A percentile compares a stretch with the other conserved stretches of the same genome.
phyloP scores from a whole-genome alignment of 2,888 invertebrate species.

The Drosophila incognita region DNA sequence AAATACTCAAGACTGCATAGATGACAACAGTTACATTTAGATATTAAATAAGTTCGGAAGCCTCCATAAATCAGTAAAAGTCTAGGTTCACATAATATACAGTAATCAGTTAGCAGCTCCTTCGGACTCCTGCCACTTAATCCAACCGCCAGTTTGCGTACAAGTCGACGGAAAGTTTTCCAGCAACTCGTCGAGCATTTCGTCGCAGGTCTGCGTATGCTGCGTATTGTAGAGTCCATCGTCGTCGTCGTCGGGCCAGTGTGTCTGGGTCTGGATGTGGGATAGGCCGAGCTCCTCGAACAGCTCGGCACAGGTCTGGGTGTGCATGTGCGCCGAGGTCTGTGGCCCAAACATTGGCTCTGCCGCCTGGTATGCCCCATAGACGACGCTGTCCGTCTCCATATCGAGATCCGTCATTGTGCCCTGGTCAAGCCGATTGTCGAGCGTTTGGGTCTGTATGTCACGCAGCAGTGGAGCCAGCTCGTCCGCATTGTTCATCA shows the following conservation, averaged over 20 bases:
- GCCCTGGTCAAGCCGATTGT: conserved; percentile 54
- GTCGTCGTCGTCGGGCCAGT: conserved; percentile 83
- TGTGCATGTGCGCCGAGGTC: conserved; percentile 77
- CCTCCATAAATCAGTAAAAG: conserved; percentile 12
- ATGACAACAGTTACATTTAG: conserved; percentile 14
- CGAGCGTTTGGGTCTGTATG: conserved; percentile 65
- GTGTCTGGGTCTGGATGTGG: conserved; percentile 89
- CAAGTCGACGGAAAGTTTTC: conserved; percentile 83
- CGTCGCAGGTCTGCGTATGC: conserved; percentile 84
- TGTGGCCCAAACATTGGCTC: conserved; percentile 61
- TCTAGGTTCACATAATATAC: conserved; percentile 2
- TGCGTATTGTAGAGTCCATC: conserved; percentile 79
- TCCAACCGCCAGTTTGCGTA: conserved; percentile 84
- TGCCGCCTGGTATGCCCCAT: conserved; percentile 27
- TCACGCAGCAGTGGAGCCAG: conserved; percentile 54
- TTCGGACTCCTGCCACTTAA: conserved; percentile 59
- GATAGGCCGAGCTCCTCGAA: conserved; percentile 87
- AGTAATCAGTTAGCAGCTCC: conserved; percentile 13
- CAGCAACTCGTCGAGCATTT: conserved; percentile 78
- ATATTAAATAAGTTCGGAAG: conserved; percentile 20
- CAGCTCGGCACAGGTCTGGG: conserved; percentile 87
- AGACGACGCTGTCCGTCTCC: conserved; percentile 12
- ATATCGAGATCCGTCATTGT: conserved; percentile 64
- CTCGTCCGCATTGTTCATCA: conserved; percentile 50
- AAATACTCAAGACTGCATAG: conserved; percentile 2